These are phyloP conservation scores for Microplitis manilae DNA, from an alignment of 2,888 invertebrate genomes.

Conservation along the genomic window DNA sequence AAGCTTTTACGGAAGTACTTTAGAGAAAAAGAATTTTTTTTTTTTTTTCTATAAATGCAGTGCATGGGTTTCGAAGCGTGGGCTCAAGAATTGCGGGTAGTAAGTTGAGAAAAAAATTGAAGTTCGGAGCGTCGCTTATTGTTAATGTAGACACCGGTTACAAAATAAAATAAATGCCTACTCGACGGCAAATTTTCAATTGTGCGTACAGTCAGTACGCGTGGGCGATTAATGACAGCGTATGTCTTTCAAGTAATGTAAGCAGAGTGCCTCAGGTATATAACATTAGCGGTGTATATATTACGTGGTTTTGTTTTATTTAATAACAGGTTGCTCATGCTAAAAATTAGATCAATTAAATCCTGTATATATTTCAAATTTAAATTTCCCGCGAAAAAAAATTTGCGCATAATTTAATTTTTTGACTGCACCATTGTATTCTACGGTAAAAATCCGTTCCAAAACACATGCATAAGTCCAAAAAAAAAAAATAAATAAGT, in stretches of 20 bases:
- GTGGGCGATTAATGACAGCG: conserved; percentile 64
- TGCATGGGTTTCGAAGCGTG: conserved; percentile 26
- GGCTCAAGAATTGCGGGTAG: conserved; percentile 20
- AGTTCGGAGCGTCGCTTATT: conserved; percentile 35
- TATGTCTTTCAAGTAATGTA: conserved; percentile 53
- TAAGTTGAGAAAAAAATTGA: neutral
- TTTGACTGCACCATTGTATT: too few relatives aligned
- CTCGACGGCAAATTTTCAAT: conserved; percentile 58
- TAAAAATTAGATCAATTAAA: conserved; percentile 17
- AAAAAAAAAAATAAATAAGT: too few relatives aligned
- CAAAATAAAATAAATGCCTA: conserved; percentile 30
- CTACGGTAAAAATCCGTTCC: too few relatives aligned
- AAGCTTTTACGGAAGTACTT: conserved; percentile 15
- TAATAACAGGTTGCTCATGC: neutral
- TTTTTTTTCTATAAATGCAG: neutral
- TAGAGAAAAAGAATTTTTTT: neutral
- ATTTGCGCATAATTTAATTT: too few relatives aligned
- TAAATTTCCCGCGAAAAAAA: neutral
- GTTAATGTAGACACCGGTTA: conserved; percentile 47
- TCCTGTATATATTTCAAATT: neutral
- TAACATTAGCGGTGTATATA: neutral
- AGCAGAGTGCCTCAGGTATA: conserved; percentile 28
- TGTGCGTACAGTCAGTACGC: conserved; percentile 62
- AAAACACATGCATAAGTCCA: too few relatives aligned
- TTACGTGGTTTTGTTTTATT: neutral